Base-by-base conservation (phyloP, 2,888 invertebrate genomes). In the Cerastis rubricosa region DNA sequence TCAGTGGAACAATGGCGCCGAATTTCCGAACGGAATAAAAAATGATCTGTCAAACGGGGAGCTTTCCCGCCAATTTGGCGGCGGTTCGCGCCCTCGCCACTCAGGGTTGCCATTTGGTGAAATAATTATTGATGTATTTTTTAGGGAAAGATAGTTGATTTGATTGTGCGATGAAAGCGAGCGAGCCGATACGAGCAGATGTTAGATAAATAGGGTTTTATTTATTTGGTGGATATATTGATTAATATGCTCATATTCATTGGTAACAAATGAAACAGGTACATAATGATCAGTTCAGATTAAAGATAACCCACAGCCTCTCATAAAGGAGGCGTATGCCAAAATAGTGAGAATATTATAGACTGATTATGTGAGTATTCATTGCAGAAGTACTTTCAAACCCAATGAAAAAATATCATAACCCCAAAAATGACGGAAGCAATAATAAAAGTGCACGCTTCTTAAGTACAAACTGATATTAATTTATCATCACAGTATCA, bases 31-130 rank as follows among this genome's bases (percentile, higher is more conserved):
- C 90, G 90, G 85, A 95, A 95, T 96, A 95, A 96, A 94, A 95
- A 96, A 96, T 95, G 93, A 95, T 95, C 95, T 95, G 95, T 95
- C 95, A 95, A 94, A 94, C 89, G 88, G 87, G 89, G 92, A 91
- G 92, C 92, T 95, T 95, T 96, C 94, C 95, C 95, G 96, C 95
- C 95, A 95, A 95, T 95, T 96, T 95, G 93, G 91, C 88, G 90
- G 91, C 90, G 89, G 78, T 75, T 74, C 73, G 85, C 83, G 93
- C 95, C 94, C 94, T 93, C 92, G 68, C 90, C 84, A 82, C 77
- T 85, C 87, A 92, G 93, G 92, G 94, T 91, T 90, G 90, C 94
- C 93, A 93, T 86, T 80, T 73, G 75, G 65, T 51, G 66, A 61
- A 76, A 74, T 76, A 74, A 83, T 85, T 68, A 74, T 82, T 78